Base-by-base conservation (phyloP, 2,797 vertebrate genomes). In the Melanotaenia trifasciata region DNA sequence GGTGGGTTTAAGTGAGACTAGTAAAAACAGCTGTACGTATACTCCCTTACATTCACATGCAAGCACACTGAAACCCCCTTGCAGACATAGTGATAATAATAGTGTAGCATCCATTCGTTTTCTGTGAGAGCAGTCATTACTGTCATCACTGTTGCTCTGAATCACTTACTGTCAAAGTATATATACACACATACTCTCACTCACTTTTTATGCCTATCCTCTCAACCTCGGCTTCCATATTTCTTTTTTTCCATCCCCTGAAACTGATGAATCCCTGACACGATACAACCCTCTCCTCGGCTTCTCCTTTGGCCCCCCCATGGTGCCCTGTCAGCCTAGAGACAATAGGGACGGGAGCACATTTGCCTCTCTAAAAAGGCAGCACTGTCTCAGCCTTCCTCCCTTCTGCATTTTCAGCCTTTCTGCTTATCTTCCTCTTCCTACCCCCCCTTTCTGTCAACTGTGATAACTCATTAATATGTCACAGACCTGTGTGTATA, bases 331-430 rank as follows among this genome's bases (percentile, higher is more conserved):
- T 89, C 90, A 90, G 76, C 70, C 45, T 50, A 66, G 74, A 85
- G 87, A 90, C 84, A 82, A 87, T 70, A 43, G 79, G 67, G 80
- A 84, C 78, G 8, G 9, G 68, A 56, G 58, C 40, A 51, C 77
- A 89, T 92, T 89, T 91, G 88, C 85, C 86, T 91, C 91, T 90
- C 60, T 84, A 83, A 89, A 84, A 76, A 90, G 74, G 79, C 76
- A 70, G 47, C 6, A 1, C 65, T 69, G 59, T 76, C 71, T 79
- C 62, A 43, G n/a, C 58, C 67, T 63, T 57, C 35, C 50, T 70
- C 26, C 45, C 33, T 24, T 35, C 59, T 20, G 3, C 66, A 26
- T 43, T 67, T 47, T 47, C 45, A 18, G 58, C 22, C 45, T 43
- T 56, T 47, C 28, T 53, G 58, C 33, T 67, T 10, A 0, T 72